Conservation (phyloP, 2,113 vertebrate genomes). For the Microtus richardsoni region DNA sequence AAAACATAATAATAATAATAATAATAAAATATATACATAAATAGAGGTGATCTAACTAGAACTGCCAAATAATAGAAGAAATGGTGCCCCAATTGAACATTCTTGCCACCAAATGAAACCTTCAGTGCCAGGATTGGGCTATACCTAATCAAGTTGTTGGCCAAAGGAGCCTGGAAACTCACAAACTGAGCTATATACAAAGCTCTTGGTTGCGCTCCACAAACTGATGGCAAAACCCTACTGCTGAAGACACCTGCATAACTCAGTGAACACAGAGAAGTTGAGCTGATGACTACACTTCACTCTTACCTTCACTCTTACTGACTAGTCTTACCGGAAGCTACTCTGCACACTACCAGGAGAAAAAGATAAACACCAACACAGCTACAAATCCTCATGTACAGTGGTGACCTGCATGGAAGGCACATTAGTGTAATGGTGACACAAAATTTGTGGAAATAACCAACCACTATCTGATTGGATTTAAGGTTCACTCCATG, state of each 20-base stretch:
- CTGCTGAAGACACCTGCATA: background rate
- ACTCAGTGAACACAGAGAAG: background rate
- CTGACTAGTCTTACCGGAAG: background rate
- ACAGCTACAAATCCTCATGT: background rate
- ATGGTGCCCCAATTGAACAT: background rate
- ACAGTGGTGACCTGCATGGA: background rate
- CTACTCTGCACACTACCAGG: too few species aligned
- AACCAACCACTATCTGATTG: background rate
- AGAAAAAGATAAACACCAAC: background rate
- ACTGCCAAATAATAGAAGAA: background rate
- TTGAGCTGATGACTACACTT: background rate
- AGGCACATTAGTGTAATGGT: background rate
- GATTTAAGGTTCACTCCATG: background rate
- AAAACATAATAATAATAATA: too few species aligned
- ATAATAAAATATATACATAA: background rate
- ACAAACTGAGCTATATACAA: background rate
- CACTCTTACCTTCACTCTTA: too few species aligned
- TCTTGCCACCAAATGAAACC: background rate
- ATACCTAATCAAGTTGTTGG: background rate
- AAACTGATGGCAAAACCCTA: background rate
- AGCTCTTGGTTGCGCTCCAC: background rate
- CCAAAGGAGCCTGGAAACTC: background rate
- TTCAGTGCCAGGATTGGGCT: background rate
- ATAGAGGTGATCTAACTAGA: background rate
- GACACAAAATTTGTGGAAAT: background rate